Conservation (phyloP, 2,113 vertebrate species). For the Maccullochella peelii region DNA sequence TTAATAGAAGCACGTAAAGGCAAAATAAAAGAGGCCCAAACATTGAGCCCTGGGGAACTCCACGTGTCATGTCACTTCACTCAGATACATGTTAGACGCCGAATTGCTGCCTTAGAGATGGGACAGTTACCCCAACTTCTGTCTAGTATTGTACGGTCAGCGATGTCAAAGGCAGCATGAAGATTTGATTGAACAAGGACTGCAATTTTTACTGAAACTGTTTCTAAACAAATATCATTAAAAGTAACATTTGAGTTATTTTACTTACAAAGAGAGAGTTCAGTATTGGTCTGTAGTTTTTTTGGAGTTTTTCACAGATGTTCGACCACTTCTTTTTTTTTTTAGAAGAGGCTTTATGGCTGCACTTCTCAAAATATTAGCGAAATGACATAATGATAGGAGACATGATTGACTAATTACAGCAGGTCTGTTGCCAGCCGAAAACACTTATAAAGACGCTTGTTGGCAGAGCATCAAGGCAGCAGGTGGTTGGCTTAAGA, state of each 20-base stretch:
- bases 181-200: neutral
- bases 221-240: neutral
- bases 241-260: neutral
- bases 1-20: neutral
- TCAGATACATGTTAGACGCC: neutral
- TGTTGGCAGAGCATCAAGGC: constrained; percentile 25
- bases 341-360: neutral
- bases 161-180: neutral
- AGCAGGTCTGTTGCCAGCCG: constrained; percentile 8
- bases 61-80: neutral
- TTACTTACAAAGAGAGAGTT: neutral
- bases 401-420: constrained; percentile 3
- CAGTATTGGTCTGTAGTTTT: neutral
- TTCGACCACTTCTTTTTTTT: neutral
- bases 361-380: neutral
- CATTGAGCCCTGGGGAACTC: constrained; percentile 14
- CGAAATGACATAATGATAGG: neutral
- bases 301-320: constrained; percentile 14
- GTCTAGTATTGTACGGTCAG: neutral
- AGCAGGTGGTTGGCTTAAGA: constrained; percentile 2
- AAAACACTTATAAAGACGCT: constrained; percentile 9
- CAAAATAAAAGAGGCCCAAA: neutral
- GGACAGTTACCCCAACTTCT: neutral
- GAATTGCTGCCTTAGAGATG: neutral
- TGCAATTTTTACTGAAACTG: neutral